Percentiles rank a stretch among this genome's conserved stretches.
Conservation (phyloP, 2,113 vertebrate genomes). For the Poicephalus gulielmi region DNA sequence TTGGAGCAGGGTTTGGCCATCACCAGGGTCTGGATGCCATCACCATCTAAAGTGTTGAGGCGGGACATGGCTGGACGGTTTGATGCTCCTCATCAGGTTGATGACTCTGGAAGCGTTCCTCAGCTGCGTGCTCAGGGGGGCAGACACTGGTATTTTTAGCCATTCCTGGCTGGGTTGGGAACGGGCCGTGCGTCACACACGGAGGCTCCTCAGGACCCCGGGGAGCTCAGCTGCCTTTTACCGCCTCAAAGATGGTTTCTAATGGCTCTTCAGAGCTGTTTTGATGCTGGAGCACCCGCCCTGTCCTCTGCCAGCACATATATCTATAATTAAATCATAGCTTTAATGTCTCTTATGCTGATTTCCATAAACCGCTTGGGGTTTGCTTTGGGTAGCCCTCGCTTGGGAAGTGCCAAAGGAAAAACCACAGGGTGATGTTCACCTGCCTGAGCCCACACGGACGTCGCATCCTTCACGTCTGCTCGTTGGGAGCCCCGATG, state of each 20-base stretch:
- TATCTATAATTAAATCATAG: constrained; percentile 38
- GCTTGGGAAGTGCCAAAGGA: constrained; percentile 54
- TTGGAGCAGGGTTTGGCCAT: neutral
- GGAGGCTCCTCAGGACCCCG: neutral
- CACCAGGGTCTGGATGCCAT: fast-evolving
- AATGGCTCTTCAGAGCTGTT: constrained; percentile 14
- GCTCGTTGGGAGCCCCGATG: neutral
- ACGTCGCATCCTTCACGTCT: neutral
- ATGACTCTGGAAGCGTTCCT: neutral
- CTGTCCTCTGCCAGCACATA: constrained; percentile 15
- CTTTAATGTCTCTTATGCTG: constrained; percentile 58
- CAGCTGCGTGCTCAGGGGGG: neutral
- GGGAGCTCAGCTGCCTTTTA: neutral
- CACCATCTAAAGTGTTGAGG: fast-evolving
- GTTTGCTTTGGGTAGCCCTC: constrained; percentile 21
- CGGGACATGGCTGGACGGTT: neutral
- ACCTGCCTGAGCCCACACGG: neutral
- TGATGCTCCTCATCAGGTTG: neutral
- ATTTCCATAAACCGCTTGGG: constrained; percentile 16
- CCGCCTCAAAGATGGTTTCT: neutral
- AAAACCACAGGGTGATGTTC: constrained; percentile 36
- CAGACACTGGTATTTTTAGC: neutral
- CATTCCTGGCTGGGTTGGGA: neutral
- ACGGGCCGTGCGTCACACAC: fast-evolving
- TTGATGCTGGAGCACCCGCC: constrained; percentile 29